Conservation (phyloP, 1,140 invertebrate genomes). For the Papilio helenus region DNA sequence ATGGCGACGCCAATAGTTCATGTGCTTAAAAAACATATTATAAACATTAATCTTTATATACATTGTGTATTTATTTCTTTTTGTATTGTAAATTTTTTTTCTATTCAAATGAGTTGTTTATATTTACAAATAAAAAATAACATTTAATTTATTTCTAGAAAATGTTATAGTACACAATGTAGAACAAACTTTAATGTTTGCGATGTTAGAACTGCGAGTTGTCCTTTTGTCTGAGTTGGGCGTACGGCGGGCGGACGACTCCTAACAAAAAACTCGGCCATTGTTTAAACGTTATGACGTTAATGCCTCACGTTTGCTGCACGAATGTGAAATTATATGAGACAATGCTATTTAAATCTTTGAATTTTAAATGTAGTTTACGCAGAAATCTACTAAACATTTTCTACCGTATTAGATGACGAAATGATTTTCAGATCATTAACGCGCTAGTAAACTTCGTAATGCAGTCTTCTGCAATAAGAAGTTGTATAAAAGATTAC, state of each 20-base stretch:
- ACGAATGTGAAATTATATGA: constrained; percentile 29
- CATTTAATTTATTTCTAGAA: background rate
- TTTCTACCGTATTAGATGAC: background rate
- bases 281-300: constrained; percentile 52
- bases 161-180: constrained; percentile 36
- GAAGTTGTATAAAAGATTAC: no score
- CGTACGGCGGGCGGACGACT: constrained; percentile 42
- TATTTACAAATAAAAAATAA: no score
- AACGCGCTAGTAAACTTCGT: no score
- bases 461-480: no score
- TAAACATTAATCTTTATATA: no score
- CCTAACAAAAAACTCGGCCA: constrained; percentile 48
- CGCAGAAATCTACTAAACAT: background rate
- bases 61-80: no score
- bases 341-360: constrained; percentile 28
- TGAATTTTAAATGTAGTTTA: background rate
- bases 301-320: constrained; percentile 47
- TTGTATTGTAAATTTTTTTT: no score
- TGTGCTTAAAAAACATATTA: no score
- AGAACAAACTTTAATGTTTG: constrained; percentile 45
- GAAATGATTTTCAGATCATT: background rate
- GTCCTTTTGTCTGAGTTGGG: constrained; percentile 51
- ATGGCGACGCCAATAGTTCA: no score
- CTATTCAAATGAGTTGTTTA: no score
- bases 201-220: constrained; percentile 50